Conservation (phyloP, 92 coral and sea anemone species). For the Porites divaricata region DNA sequence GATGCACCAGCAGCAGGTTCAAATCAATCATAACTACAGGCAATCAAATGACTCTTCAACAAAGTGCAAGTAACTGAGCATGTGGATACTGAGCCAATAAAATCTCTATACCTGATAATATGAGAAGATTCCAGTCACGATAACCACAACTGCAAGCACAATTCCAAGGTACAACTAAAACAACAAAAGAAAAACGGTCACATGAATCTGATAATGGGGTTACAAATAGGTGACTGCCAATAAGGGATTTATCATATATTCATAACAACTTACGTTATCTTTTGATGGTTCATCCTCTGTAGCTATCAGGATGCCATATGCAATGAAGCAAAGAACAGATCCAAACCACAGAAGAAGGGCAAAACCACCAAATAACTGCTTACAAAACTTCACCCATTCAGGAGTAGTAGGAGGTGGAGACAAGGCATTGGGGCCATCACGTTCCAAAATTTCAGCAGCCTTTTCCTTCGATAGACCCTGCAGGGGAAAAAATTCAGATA, state of each 20-base stretch:
- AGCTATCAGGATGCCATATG: conserved; percentile 62
- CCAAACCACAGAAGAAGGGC: conserved; percentile 93
- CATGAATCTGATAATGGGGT: too few species aligned
- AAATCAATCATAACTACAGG: too few species aligned
- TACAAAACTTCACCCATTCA: conserved; percentile 94
- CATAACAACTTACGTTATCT: conserved; percentile 82
- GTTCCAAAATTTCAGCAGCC: conserved; percentile 73
- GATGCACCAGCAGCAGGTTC: too few species aligned
- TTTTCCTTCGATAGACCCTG: conserved; percentile 81
- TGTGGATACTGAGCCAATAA: background rate
- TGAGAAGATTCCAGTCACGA: conserved; percentile 93
- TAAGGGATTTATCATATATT: too few species aligned
- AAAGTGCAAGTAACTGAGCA: too few species aligned
- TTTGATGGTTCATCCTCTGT: conserved; percentile 82
- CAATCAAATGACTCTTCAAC: too few species aligned
- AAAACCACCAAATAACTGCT: conserved; percentile 91
- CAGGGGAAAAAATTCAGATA: background rate
- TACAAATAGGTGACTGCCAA: too few species aligned
- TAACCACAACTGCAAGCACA: conserved; percentile 80
- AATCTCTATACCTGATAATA: conserved; percentile 83
- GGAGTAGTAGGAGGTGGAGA: conserved; percentile 98
- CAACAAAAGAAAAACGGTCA: conserved; percentile 17
- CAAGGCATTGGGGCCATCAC: conserved; percentile 95
- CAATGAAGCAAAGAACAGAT: conserved; percentile 79
- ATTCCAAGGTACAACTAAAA: conserved; percentile 87